phyloP scores from a whole-genome alignment of 2,797 vertebrate genomes.

The Anguilla megastoma region DNA sequence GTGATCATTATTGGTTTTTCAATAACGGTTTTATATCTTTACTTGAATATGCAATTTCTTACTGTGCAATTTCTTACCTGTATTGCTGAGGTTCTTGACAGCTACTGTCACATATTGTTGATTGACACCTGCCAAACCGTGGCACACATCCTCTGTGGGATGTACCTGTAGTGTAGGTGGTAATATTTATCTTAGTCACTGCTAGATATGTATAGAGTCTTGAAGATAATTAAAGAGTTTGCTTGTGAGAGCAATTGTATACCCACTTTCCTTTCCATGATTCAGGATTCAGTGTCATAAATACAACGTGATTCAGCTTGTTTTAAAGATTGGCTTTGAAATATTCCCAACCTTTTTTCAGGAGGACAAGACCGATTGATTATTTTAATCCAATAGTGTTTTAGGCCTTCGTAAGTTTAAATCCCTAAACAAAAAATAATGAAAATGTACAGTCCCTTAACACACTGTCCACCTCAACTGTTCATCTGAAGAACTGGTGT shows the following conservation, averaged over 20 bases:
- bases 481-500: conserved; percentile 43
- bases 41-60: neutral
- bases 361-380: neutral
- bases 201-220: neutral
- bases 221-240: neutral
- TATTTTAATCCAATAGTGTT: neutral
- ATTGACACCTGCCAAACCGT: neutral
- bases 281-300: neutral
- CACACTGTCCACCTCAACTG: neutral
- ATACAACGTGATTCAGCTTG: conserved; percentile 26
- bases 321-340: conserved; percentile 3
- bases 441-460: neutral
- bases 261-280: neutral
- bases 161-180: neutral
- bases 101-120: neutral
- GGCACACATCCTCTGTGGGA: neutral
- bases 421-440: too few species aligned
- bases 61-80: neutral
- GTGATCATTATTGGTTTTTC: neutral
- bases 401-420: neutral
- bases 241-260: neutral
- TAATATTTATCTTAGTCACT: neutral
- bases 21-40: neutral
- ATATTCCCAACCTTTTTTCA: neutral
- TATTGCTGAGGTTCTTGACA: neutral